Evolutionary conservation across 1,140 invertebrate genomes (phyloP), one percentile per base, ranked within the genome.

Genomic region (Chionoecetes opilio): DNA sequence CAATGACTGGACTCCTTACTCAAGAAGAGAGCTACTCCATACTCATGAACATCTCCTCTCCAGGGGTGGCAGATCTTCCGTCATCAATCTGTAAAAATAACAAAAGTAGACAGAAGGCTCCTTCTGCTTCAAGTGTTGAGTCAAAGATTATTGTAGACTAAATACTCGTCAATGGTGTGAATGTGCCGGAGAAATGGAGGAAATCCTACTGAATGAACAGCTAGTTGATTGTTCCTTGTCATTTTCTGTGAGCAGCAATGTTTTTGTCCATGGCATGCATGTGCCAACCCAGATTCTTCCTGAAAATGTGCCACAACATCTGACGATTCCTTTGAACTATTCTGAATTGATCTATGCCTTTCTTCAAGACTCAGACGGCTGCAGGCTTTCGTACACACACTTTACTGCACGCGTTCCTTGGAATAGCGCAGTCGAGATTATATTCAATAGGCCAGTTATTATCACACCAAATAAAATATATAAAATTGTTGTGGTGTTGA

Each of bases 401-500:
- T 98, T 98, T 96, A 98, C 98, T 75, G 98, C 98, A 94, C 98
- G 98, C 96, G 98, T 98, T 84, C 75, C 93, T 3, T 95, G 96
- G 82, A 95, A 98, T 53, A 98, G 98, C 53, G 97, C 98, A 94
- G 97, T 98, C 91, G 98, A 98, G 96, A 98, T 98, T 95, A 98
- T 98, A 91, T 98, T 98, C 97, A 98, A 98, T 97, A 97, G 98
- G 37, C 98, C 98, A 17, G 97, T 98, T 31, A 98, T 98, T 97
- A 98, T 98, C 96, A 98, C 98, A 96, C 97, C 98, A 94, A 98
- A 96, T 84, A 97, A 98, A 97, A 97, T 98, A 82, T 98, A 98
- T 97, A 98, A 98, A 97, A 98, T 98, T 92, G 98, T 98, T 26
- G 98, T 98, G 21, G 98, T 98, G 84, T 98, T 98, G 97, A 98